A percentile compares a stretch with the other conserved stretches of the same genome.
Conservation (phyloP, 2,113 vertebrate genomes). For the Amblyornis subalaris region DNA sequence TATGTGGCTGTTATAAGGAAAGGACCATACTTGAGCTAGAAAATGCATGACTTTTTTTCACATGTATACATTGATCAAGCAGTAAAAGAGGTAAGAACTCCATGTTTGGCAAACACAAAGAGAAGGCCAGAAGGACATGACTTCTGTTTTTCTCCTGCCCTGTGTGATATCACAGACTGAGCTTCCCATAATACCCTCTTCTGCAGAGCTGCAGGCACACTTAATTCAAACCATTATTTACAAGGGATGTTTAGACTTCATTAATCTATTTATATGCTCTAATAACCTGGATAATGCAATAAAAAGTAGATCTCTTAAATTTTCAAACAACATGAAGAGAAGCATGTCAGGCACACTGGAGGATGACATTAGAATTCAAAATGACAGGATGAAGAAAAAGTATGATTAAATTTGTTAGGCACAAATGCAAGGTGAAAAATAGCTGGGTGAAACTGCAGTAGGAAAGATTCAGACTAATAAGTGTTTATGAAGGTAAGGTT, state of each 20-base stretch:
- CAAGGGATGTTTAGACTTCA: not conserved
- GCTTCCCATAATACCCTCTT: not conserved
- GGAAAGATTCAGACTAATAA: not conserved
- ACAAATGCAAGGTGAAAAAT: not conserved
- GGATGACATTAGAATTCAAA: not conserved
- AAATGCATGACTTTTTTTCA: not conserved
- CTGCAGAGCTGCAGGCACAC: not conserved
- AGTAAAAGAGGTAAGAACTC: not conserved
- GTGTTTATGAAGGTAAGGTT: not conserved
- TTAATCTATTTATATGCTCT: not conserved
- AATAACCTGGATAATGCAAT: not conserved
- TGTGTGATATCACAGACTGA: not conserved
- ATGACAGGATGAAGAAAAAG: not conserved
- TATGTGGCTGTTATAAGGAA: rapidly evolving
- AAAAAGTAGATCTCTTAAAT: not conserved
- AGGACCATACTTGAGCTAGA: not conserved
- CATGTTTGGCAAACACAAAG: not conserved
- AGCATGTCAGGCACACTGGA: not conserved
- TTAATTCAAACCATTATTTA: not conserved
- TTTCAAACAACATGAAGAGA: not conserved
- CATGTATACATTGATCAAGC: not conserved
- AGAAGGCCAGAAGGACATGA: not conserved
- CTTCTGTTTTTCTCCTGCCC: not conserved
- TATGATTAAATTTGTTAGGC: not conserved
- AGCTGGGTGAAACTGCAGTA: not conserved